Base-by-base conservation (phyloP, 23 tunicate genomes). In the Trididemnum clinides region DNA sequence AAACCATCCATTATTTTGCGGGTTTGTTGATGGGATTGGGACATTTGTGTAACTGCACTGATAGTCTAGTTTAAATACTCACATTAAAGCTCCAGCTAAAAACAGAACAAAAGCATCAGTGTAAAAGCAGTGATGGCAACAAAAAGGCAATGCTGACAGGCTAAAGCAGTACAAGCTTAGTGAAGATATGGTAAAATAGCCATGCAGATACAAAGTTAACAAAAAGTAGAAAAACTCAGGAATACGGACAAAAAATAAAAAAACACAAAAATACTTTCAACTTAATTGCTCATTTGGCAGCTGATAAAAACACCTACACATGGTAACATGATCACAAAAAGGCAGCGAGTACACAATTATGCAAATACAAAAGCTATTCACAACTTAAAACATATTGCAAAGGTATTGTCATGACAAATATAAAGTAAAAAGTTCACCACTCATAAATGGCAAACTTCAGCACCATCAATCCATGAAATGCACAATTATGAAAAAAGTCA, bases 1-100 rank as follows among this genome's bases (percentile, higher is more conserved):
- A 86, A 86, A 3, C 90, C 90, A 63, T 63, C 33, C 38, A 86
- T 4, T 35, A 86, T 63, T 44, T 77, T 78, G 12, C 78, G 37
- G 28, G 25, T 57, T 29, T 33, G 77, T 64, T 57, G 69, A 62
- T 22, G 21, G 21, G 26, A 12, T 62, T 22, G 21, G 26, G 21
- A 12, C 27, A 12, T 21, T 62, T 7, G 15, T 15, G 15, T 15
- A 7, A 44, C 10, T 15, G n/a, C n/a, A n/a, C n/a, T n/a, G n/a
- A n/a, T n/a, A n/a, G n/a, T n/a, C n/a, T n/a, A n/a, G n/a, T n/a
- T n/a, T n/a, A n/a, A n/a, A n/a, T n/a, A n/a, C n/a, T n/a, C n/a
- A n/a, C n/a, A n/a, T n/a, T n/a, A n/a, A n/a, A n/a, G n/a, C n/a
- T n/a, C n/a, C n/a, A n/a, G n/a, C n/a, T n/a, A n/a, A n/a, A n/a